phyloP scores from a whole-genome alignment of 2,888 invertebrate genomes.

The Ophion costatus region DNA sequence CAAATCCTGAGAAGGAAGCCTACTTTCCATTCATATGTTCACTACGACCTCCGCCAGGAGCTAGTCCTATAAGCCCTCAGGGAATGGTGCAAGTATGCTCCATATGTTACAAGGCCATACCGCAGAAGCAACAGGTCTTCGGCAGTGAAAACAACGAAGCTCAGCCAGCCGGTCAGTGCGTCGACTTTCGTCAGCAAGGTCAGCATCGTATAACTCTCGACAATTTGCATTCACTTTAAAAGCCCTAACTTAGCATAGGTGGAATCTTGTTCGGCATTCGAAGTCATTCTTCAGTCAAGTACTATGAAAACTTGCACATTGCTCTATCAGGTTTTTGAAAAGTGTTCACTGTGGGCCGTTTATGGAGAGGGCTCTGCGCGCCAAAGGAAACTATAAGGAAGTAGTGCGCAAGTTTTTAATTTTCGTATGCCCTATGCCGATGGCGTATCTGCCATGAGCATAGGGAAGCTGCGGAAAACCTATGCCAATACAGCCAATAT shows the following conservation, averaged over 20 bases:
- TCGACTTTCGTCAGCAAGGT: slow-evolving; percentile 79
- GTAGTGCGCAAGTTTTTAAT: no score
- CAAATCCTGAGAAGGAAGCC: slow-evolving; percentile 93
- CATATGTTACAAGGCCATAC: slow-evolving; percentile 93
- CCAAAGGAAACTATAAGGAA: no score
- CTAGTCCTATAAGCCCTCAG: slow-evolving; percentile 95
- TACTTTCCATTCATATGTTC: slow-evolving; percentile 95
- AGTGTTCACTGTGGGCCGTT: no score
- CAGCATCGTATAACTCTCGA: slow-evolving; percentile 11
- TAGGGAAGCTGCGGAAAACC: no score
- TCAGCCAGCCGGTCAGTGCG: slow-evolving; percentile 76
- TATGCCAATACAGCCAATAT: no score
- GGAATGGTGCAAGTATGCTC: slow-evolving; percentile 95
- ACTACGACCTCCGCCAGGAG: slow-evolving; percentile 91
- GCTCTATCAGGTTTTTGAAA: no score
- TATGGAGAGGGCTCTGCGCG: no score
- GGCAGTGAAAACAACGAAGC: slow-evolving; percentile 86
- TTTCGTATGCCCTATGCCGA: no score
- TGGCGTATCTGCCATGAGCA: no score
- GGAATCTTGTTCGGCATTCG: background rate
- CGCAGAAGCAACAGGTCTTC: slow-evolving; percentile 90
- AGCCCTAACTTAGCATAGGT: background rate
- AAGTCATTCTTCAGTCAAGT: background rate
- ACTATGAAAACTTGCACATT: background rate
- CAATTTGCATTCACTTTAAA: background rate